Evolutionary conservation across 2,113 vertebrate genomes (phyloP), one percentile per base, ranked within the genome.

Genomic region (Psettodes erumei): DNA sequence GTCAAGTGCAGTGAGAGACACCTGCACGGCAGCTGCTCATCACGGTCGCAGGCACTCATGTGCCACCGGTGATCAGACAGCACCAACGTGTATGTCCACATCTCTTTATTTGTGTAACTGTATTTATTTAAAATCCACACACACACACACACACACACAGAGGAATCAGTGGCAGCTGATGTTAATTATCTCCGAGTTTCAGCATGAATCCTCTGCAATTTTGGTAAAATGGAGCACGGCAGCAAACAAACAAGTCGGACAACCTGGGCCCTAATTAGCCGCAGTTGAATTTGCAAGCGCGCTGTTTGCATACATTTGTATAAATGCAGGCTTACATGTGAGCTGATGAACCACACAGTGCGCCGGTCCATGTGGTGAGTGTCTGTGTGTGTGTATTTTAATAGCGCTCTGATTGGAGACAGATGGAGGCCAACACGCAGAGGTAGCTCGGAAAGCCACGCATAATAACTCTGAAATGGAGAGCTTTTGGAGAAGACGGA

Each of bases 391-490:
- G 54, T 75, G 77, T 77, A 25, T 80, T 88, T 88, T 90, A 89
- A 90, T 85, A 84, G 90, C 82, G 3, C 77, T 75, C 74, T 86
- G 90, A 92, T 89, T 87, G 81, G 75, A 93, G 75, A 85, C 91
- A 93, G 91, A 90, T 91, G 90, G 78, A 86, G 69, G 67, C 72
- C 65, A 71, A 88, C 88, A 90, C 55, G 75, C 79, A 88, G 83
- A 83, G 71, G 64, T 27, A 85, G 81, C 60, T 43, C 69, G 75
- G 62, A 87, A 75, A 78, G 86, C 59, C 74, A 76, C 47, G 66
- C 76, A 86, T 77, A 85, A 84, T 85, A 85, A 86, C 75, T 77
- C 63, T 79, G 75, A 85, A 68, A 85, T 60, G 43, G 71, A 79
- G 76, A 82, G 74, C 28, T n/a, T 62, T 88, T 75, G 72, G 69